Evolutionary conservation across 1,140 invertebrate species (phyloP).

Genomic region (Drosophila guanche): DNA sequence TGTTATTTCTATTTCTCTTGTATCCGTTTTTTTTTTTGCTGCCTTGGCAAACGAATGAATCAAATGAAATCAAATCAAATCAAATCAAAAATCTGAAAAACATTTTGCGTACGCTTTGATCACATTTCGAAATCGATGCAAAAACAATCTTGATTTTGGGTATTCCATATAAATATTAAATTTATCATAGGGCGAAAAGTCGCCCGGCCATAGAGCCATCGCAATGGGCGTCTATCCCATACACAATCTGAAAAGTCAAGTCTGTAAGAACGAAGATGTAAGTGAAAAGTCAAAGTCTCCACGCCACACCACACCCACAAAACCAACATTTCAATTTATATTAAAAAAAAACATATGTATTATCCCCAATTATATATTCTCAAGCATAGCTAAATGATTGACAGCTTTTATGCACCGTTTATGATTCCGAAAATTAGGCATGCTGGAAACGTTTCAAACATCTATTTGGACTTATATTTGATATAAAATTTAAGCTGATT

Average conservation of each 20-base stretch:
- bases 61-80: conserved; percentile 19
- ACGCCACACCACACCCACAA: conserved; percentile 14
- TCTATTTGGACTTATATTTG: neutral
- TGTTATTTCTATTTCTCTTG: conserved; percentile 79
- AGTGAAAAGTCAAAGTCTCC: conserved; percentile 85
- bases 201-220: conserved; percentile 92
- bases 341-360: neutral
- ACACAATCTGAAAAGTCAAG: conserved; percentile 92
- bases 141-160: conserved; percentile 26
- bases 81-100: conserved; percentile 35
- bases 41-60: conserved; percentile 76
- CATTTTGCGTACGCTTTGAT: conserved; percentile 74
- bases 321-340: conserved; percentile 16
- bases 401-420: conserved; percentile 28
- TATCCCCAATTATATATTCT: conserved; percentile 7
- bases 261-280: conserved; percentile 93
- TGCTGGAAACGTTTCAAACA: conserved; percentile 20
- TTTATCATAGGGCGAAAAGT: conserved; percentile 89
- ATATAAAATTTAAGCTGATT: conserved; percentile 10
- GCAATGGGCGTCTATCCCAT: conserved; percentile 94
- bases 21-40: conserved; percentile 74
- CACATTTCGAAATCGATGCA: conserved; percentile 39
- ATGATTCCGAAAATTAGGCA: conserved; percentile 20
- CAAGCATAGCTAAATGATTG: conserved; percentile 10
- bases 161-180: conserved; percentile 44